Evolutionary conservation across 2,113 vertebrate species (phyloP).

Genomic region (Psettodes erumei): DNA sequence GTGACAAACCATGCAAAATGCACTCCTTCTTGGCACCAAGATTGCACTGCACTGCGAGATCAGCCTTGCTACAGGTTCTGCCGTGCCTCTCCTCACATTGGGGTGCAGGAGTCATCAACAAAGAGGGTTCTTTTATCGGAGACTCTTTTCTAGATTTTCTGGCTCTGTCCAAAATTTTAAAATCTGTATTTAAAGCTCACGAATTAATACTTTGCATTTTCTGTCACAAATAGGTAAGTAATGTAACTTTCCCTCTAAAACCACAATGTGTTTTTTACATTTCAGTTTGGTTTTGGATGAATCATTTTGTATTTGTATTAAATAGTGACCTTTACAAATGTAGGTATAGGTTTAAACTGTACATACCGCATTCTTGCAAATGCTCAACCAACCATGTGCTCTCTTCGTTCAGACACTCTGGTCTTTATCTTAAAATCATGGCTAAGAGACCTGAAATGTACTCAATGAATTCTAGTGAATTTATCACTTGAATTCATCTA

Average conservation of each 20-base stretch:
- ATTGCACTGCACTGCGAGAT: no score
- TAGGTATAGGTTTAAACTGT: neutral
- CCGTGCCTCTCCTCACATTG: no score
- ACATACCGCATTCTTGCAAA: neutral
- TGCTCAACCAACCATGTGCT: neutral
- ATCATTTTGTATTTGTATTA: neutral
- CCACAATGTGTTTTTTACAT: neutral
- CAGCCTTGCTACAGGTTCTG: no score
- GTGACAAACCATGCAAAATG: no score
- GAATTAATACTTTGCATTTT: no score
- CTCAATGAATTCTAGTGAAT: conserved; percentile 16
- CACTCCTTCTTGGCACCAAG: no score
- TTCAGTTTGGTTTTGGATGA: neutral
- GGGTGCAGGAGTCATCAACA: no score
- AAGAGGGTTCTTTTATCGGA: no score
- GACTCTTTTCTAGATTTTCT: no score
- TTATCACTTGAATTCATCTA: no score
- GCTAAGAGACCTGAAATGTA: conserved; percentile 12
- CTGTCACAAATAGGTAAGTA: neutral
- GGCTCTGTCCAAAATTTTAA: no score
- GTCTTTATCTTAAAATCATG: conserved; percentile 9
- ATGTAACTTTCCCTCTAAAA: neutral
- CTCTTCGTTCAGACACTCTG: conserved; percentile 1
- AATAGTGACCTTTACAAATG: neutral
- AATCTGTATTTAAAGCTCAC: no score